A percentile compares a stretch with the other conserved stretches of the same genome.
These are phyloP conservation scores for Lordiphosa andalusiaca DNA, from an alignment of 2,888 invertebrate genomes.

Conservation along the genomic window DNA sequence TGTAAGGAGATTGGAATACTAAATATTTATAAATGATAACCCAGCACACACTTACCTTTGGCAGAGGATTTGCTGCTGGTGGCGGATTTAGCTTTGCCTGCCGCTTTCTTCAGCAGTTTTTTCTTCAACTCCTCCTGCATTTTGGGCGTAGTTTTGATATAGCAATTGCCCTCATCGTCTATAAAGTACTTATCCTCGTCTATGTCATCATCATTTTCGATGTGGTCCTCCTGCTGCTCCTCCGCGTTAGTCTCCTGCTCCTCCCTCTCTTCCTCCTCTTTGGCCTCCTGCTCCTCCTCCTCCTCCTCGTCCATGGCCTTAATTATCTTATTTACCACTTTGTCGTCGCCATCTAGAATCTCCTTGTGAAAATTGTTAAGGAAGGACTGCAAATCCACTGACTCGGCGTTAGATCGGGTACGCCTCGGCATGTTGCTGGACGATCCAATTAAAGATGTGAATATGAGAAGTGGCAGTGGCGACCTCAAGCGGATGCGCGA, in stretches of 20 bases:
- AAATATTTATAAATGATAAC: no score
- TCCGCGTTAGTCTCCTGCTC: no score
- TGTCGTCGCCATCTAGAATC: slow-evolving; percentile 82
- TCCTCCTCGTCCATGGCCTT: slow-evolving; percentile 26
- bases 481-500: slow-evolving; percentile 34
- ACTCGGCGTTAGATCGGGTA: slow-evolving; percentile 38
- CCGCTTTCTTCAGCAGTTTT: slow-evolving; percentile 27
- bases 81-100: slow-evolving; percentile 3
- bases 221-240: slow-evolving; percentile 12
- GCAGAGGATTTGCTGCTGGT: slow-evolving; percentile 13
- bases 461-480: slow-evolving; percentile 66
- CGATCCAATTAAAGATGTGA: no score
- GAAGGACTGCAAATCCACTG: slow-evolving; percentile 86
- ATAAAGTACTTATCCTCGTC: slow-evolving; percentile 88
- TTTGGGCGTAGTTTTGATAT: slow-evolving; percentile 87
- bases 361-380: slow-evolving; percentile 91
- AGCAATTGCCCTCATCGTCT: slow-evolving; percentile 88
- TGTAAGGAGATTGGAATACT: not conserved
- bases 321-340: slow-evolving; percentile 28
- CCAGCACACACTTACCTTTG: not conserved
- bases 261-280: slow-evolving; percentile 59
- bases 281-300: slow-evolving; percentile 1
- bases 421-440: slow-evolving; percentile 41
- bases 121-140: slow-evolving; percentile 40
- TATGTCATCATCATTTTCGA: slow-evolving; percentile 51